Percentiles rank a stretch among this genome's conserved stretches.
Evolutionary conservation across 2,113 vertebrate genomes (phyloP).

Genomic region (Daubentonia madagascariensis): DNA sequence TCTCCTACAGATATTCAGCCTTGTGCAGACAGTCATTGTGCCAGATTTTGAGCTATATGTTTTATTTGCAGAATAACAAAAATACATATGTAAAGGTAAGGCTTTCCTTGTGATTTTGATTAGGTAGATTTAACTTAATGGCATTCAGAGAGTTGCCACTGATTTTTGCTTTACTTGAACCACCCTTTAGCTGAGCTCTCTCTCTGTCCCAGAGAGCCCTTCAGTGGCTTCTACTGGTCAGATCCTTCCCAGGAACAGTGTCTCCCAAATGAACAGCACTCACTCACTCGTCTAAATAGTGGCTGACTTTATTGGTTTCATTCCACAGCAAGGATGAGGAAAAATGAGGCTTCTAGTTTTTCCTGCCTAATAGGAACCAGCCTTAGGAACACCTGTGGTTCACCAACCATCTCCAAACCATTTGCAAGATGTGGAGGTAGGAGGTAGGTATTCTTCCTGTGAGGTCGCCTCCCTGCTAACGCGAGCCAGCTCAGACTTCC

Average conservation of each 20-base stretch:
- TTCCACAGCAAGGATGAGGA: conserved; percentile 53
- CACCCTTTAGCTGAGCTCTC: not conserved
- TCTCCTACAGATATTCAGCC: conserved; percentile 32
- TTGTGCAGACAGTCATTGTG: not conserved
- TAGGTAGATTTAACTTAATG: conserved; percentile 30
- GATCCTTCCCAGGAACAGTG: not conserved
- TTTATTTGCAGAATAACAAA: conserved; percentile 50
- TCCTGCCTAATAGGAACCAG: conserved; percentile 67
- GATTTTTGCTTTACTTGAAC: not conserved
- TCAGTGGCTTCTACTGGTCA: not conserved
- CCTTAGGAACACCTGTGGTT: conserved; percentile 73
- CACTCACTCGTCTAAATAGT: conserved; percentile 59
- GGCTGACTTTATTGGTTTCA: conserved; percentile 57
- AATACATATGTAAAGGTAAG: conserved; percentile 26
- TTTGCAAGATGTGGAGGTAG: conserved; percentile 58
- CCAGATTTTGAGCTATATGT: conserved; percentile 36
- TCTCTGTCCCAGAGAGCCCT: not conserved
- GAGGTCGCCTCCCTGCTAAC: conserved; percentile 45
- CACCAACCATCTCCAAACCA: conserved; percentile 58
- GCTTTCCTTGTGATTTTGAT: conserved; percentile 48
- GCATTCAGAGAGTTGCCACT: conserved; percentile 13
- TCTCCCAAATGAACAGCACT: not conserved
- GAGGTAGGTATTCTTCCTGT: conserved; percentile 65
- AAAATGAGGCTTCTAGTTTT: conserved; percentile 55
- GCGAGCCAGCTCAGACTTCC: not conserved